A percentile compares a stretch with the other conserved stretches of the same genome.
Evolutionary conservation across 2,888 invertebrate species (phyloP).

Genomic region (Athetis lepigone): DNA sequence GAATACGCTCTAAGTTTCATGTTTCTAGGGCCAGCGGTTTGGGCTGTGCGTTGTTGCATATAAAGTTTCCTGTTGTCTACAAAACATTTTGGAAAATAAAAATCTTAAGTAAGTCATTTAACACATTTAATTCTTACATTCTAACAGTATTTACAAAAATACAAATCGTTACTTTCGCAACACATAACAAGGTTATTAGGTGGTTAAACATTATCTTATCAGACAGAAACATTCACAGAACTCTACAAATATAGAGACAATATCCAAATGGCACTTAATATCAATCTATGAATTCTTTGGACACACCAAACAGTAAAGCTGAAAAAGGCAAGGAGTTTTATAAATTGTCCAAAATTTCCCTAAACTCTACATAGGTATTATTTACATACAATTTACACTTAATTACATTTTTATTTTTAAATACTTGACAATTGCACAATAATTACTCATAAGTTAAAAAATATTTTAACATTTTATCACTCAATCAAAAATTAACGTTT

Average conservation of each 20-base stretch:
- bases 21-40: too few relatives aligned
- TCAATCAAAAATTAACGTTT: conserved; percentile 14
- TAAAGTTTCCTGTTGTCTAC: too few relatives aligned
- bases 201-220: conserved; percentile 70
- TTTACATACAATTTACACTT: conserved; percentile 61
- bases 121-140: conserved; percentile 53
- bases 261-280: conserved; percentile 78
- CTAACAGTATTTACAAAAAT: conserved; percentile 62
- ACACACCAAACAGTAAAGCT: conserved; percentile 69
- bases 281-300: conserved; percentile 67
- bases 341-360: conserved; percentile 56
- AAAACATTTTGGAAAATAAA: background rate
- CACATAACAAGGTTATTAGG: conserved; percentile 64
- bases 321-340: conserved; percentile 60
- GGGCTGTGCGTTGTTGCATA: too few relatives aligned
- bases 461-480: conserved; percentile 30
- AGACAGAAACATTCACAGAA: conserved; percentile 52
- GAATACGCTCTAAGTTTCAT: too few relatives aligned
- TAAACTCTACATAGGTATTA: conserved; percentile 45
- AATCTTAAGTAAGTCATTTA: background rate
- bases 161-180: conserved; percentile 51
- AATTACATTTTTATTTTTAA: conserved; percentile 48
- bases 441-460: conserved; percentile 48
- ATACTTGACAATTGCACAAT: conserved; percentile 64
- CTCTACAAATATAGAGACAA: conserved; percentile 62